Base-by-base conservation (phyloP, 2,888 invertebrate species). In the Parelbella ahira region DNA sequence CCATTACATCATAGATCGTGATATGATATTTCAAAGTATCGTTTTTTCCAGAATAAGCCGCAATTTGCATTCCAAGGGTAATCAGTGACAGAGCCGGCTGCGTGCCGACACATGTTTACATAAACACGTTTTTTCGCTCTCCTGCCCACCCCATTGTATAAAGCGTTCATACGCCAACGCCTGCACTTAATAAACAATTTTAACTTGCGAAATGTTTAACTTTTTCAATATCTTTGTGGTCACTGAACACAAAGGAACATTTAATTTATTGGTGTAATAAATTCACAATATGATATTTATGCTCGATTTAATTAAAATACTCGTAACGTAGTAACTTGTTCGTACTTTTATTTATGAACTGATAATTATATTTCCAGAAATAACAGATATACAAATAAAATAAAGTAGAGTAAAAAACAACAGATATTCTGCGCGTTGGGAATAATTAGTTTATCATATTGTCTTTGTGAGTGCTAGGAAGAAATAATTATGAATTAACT, bases 151-250 rank as follows among this genome's bases (percentile, higher is more conserved):
- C n/a, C n/a, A 24, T 25, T 45, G 45, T 44, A 28, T 23, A 19
- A 44, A 48, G 50, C 38, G 48, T 51, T 50, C 57, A 58, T 58
- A 63, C 56, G 54, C 53, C 55, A 56, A 60, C 58, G 50, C 37
- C 49, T 37, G 62, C 60, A 59, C 59, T 69, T 63, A 65, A 68
- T 67, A 67, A 70, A 71, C 68, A 69, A 70, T 69, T 70, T 60
- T 41, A 24, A 23, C 23, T 8, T 1, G 2, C 10, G 12, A 13
- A 21, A 23, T 21, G 9, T 30, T 10, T 20, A 18, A 29, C 18
- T 18, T 18, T 6, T 19, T 18, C 32, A 20, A 32, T 20, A 20
- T 20, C 6, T 32, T 19, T 32, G 10, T 8, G 28, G 32, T 32
- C 12, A 32, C 15, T 15, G 13, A 13, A 28, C 13, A 28, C 29